phyloP scores from a whole-genome alignment of 2,113 vertebrate species.

The Uria lomvia region DNA sequence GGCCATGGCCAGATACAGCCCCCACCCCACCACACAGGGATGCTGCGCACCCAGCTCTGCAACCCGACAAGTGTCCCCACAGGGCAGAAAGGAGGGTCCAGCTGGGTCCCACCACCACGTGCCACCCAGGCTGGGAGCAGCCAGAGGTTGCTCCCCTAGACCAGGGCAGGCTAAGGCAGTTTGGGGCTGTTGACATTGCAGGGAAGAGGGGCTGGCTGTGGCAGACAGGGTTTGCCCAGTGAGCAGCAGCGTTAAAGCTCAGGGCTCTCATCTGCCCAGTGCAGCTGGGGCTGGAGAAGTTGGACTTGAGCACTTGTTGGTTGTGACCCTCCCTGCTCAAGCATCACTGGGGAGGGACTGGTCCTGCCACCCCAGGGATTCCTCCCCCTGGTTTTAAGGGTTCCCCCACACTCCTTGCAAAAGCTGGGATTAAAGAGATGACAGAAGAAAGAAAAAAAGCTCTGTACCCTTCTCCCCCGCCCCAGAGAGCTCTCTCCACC shows the following conservation, averaged over 20 bases:
- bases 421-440: neutral
- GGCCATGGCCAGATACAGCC: neutral
- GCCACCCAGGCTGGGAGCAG: neutral
- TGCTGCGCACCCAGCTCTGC: neutral
- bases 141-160: neutral
- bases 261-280: neutral
- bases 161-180: neutral
- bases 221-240: accelerated
- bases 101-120: neutral
- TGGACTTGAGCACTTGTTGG: neutral
- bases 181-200: neutral
- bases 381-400: neutral
- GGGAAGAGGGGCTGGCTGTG: neutral
- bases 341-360: neutral
- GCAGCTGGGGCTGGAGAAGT: neutral
- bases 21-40: neutral
- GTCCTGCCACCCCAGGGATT: neutral
- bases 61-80: neutral
- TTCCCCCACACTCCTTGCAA: neutral
- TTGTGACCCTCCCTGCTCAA: neutral
- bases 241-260: neutral
- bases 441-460: too few relatives aligned
- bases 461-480: neutral
- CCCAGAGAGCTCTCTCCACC: neutral
- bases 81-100: neutral